Evolutionary conservation across 2,797 vertebrate species (phyloP), one percentile per base, ranked within the genome.

Genomic region (Neopelma chrysocephalum): DNA sequence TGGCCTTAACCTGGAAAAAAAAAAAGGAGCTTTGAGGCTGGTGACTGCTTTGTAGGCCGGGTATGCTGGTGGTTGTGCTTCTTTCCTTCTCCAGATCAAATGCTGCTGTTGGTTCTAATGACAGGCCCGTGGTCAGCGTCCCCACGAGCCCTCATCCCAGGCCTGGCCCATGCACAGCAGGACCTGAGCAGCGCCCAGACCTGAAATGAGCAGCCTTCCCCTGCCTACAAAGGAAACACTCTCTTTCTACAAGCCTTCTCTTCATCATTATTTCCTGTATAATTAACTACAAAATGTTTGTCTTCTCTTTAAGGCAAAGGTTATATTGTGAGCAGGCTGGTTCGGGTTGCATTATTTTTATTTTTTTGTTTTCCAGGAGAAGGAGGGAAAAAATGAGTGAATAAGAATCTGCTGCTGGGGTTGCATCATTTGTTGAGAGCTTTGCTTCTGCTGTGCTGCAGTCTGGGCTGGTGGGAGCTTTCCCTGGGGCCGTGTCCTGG

Each of bases 361-460:
- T 18, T 69, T 11, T 36, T 32, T 42, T 19, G 36, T 65, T 50
- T 54, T 51, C 82, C 51, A 62, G 65, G 58, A 77, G 77, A 71
- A 85, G 36, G 78, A 79, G 60, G 65, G 42, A 43, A 76, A 78
- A 75, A 79, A 18, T 20, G 65, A 50, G 31, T 70, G 76, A 68
- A 61, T 57, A 60, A 78, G 82, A 54, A 57, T 93, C 50, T 88
- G 75, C 56, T 86, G 82, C 56, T 90, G 71, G 62, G 31, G 53
- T 96, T 96, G 89, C 89, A 75, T 94, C 89, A 68, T 92, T 82
- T 92, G 16, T 80, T 17, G 73, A 87, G 89, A 87, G 90, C 65
- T 91, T 94, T 96, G 72, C 40, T 72, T 83, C 31, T 80, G 60
- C 73, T 42, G 18, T 18, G 85, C 56, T 40, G 82, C 69, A 82